Evolutionary conservation across 64 coral and sea anemone genomes (phyloP).

Genomic region (Porites lutea): DNA sequence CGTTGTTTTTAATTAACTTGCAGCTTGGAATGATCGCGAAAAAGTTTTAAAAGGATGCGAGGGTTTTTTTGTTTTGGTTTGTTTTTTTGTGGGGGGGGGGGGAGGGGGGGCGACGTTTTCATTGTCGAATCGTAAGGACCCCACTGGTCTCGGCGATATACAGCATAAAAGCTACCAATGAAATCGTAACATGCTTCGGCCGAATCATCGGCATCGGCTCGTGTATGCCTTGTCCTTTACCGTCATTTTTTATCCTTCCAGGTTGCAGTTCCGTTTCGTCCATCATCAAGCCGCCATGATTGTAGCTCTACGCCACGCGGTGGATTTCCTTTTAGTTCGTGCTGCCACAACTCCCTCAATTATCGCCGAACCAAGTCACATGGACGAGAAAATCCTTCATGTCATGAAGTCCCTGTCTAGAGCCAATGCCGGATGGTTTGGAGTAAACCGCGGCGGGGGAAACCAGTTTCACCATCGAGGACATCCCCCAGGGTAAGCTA

Average conservation of each 20-base stretch:
- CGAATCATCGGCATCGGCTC: too few relatives aligned
- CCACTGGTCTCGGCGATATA: too few relatives aligned
- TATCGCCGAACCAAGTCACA: conserved; percentile 78
- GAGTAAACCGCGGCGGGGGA: conserved; percentile 9
- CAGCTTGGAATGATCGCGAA: too few relatives aligned
- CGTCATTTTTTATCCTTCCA: neutral
- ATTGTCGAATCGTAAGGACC: too few relatives aligned
- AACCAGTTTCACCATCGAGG: conserved; percentile 51
- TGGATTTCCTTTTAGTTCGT: conserved; percentile 85
- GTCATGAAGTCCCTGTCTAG: conserved; percentile 88
- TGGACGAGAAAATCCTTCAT: conserved; percentile 81
- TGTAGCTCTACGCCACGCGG: conserved; percentile 88
- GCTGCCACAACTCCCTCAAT: conserved; percentile 72
- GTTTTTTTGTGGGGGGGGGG: too few relatives aligned
- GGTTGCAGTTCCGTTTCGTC: conserved; percentile 92
- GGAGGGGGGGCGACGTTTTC: too few relatives aligned
- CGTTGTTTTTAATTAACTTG: too few relatives aligned
- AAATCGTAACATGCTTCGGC: too few relatives aligned
- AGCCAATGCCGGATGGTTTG: conserved; percentile 86
- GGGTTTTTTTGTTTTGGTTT: too few relatives aligned
- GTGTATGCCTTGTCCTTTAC: neutral
- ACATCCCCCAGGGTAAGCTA: conserved; percentile 61
- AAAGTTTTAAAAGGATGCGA: too few relatives aligned
- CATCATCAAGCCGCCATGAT: conserved; percentile 89
- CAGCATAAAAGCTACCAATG: too few relatives aligned